Percentiles rank a stretch among this genome's conserved stretches.
Evolutionary conservation across 2,888 invertebrate species (phyloP).

Genomic region (Neocrepidodera transversa): DNA sequence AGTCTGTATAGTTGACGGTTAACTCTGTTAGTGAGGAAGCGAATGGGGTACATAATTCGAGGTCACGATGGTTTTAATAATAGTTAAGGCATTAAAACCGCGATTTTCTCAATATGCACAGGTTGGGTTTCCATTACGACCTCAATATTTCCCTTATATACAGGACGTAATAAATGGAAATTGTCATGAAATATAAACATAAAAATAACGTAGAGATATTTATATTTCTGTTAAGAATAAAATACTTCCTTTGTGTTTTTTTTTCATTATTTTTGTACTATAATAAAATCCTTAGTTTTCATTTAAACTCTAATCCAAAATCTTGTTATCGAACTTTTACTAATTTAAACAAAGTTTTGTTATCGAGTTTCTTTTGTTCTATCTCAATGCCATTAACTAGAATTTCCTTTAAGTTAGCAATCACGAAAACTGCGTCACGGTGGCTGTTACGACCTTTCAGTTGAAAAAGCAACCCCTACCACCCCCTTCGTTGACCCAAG

Average conservation of each 20-base stretch:
- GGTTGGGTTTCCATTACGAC: conserved; percentile 19
- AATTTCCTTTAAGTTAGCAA: conserved; percentile 38
- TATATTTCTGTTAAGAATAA: too few species aligned
- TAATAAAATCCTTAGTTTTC: too few species aligned
- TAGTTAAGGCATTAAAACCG: conserved; percentile 16
- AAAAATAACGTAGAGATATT: too few species aligned
- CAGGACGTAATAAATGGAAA: neutral
- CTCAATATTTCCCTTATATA: conserved; percentile 8
- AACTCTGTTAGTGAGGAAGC: conserved; percentile 10
- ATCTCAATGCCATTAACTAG: conserved; percentile 37
- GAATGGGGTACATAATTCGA: conserved; percentile 11
- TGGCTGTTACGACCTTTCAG: neutral
- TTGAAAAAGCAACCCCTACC: neutral
- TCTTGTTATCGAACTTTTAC: conserved; percentile 5
- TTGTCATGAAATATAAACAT: too few species aligned
- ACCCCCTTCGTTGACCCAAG: neutral
- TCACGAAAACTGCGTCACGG: conserved; percentile 36
- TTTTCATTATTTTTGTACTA: too few species aligned
- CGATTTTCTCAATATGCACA: conserved; percentile 17
- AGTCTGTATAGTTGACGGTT: neutral
- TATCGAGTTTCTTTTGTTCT: conserved; percentile 33
- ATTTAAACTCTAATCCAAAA: too few species aligned
- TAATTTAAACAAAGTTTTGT: conserved; percentile 37
- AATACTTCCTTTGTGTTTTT: too few species aligned
- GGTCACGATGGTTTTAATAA: conserved; percentile 11